These are phyloP conservation scores for Dysdera silvatica DNA, from an alignment of 1,140 invertebrate genomes.

Conservation along the genomic window DNA sequence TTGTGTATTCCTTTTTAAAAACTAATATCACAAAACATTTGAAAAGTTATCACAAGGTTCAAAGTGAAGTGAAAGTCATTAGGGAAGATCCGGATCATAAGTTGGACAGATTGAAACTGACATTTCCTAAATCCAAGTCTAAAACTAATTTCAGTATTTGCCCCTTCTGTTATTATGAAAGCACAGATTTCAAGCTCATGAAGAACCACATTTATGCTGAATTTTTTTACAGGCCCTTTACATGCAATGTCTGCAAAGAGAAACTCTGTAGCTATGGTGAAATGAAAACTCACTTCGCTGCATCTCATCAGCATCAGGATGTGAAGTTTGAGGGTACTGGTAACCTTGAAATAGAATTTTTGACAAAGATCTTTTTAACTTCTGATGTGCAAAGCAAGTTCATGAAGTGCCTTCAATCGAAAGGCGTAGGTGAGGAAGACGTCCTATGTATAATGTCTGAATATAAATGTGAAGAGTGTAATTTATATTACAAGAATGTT, in stretches of 20 bases:
- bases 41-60: not conserved
- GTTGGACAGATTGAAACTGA: no score
- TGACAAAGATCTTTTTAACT: not conserved
- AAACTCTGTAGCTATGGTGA: not conserved
- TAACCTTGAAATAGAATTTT: not conserved
- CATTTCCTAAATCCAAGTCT: not conserved
- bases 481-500: not conserved
- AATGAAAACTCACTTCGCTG: not conserved
- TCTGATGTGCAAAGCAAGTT: no score
- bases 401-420: no score
- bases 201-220: conserved; percentile 22
- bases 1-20: conserved; percentile 8
- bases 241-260: not conserved
- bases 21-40: not conserved
- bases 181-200: not conserved
- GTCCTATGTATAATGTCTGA: no score
- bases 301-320: not conserved
- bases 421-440: no score
- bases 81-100: not conserved
- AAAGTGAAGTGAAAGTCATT: not conserved
- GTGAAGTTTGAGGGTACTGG: not conserved
- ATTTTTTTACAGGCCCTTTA: conserved; percentile 7
- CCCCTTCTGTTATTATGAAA: conserved; percentile 11
- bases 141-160: not conserved
- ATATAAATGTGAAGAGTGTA: not conserved